Conservation (phyloP, 2,888 invertebrate genomes). For the Leucophenga montana region DNA sequence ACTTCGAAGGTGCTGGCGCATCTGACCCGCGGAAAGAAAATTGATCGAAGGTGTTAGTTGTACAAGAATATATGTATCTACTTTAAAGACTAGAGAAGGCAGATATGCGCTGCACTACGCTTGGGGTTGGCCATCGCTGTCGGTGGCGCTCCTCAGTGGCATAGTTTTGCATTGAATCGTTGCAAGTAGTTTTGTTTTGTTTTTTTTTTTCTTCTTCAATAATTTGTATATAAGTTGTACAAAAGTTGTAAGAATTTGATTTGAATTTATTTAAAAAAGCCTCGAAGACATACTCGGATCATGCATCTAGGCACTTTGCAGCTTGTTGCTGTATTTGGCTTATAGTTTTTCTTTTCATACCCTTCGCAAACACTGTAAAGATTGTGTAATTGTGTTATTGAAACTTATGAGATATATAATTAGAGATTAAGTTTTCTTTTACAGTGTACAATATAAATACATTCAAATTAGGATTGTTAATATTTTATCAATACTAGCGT, state of each 20-base stretch:
- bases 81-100: neutral
- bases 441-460: no score
- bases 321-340: slow-evolving; percentile 19
- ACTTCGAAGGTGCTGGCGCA: slow-evolving; percentile 11
- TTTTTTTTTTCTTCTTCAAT: slow-evolving; percentile 10
- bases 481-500: no score
- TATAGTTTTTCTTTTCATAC: neutral
- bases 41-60: slow-evolving; percentile 24
- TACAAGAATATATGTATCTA: neutral
- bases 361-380: no score
- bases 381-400: no score
- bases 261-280: slow-evolving; percentile 51
- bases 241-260: slow-evolving; percentile 42
- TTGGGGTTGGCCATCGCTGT: slow-evolving; percentile 13
- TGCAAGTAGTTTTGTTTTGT: slow-evolving; percentile 18
- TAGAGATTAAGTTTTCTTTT: no score
- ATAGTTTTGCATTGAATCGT: slow-evolving; percentile 49
- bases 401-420: no score
- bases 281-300: slow-evolving; percentile 30
- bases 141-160: slow-evolving; percentile 53
- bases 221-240: slow-evolving; percentile 28
- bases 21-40: slow-evolving; percentile 23
- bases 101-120: neutral
- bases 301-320: slow-evolving; percentile 27
- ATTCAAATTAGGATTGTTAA: no score